Evolutionary conservation across 2,797 vertebrate species (phyloP), one percentile per base, ranked within the genome.

Genomic region (Pipistrellus pipistrellus): DNA sequence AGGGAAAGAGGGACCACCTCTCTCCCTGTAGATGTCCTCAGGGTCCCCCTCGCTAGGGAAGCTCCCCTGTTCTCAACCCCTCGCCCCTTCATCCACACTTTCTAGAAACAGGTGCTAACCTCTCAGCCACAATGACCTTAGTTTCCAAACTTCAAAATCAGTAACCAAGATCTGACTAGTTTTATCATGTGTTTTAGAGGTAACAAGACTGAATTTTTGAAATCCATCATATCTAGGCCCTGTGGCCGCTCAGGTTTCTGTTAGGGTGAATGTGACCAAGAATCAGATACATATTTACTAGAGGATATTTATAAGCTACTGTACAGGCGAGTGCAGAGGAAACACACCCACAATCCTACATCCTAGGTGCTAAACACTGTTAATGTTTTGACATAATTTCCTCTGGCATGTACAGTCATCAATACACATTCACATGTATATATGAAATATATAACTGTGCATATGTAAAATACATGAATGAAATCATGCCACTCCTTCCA

Each of bases 141-240:
- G n/a, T 85, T 90, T 81, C 35, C 57, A 86, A 80, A 27, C 38
- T 53, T 14, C 25, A 73, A 46, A 75, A 86, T 90, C 80, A 75
- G 38, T 13, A 86, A 30, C 68, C 25, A 48, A 0, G 0, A n/a
- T 75, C 48, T 75, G 75, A 75, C 5, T 81, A 81, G 20, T 48
- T 68, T 90, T 35, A 72, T n/a, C 48, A 15, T 38, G 2, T 32
- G 1, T 86, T 90, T 90, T 21, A 73, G 80, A 83, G 35, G 80
- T 57, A 62, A 69, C 20, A 83, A 48, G 78, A 83, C 41, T 76
- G 46, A 48, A 68, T 57, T 86, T 78, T 32, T 73, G 25, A 68
- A 81, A 57, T 68, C 38, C 38, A 17, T 57, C 38, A 59, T 15
- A 27, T 8, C 38, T 23, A 69, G n/a, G 32, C 25, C 20, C 10